Evolutionary conservation across 2,888 invertebrate genomes (phyloP), one percentile per base, ranked within the genome.

Genomic region (Sesia bembeciformis): DNA sequence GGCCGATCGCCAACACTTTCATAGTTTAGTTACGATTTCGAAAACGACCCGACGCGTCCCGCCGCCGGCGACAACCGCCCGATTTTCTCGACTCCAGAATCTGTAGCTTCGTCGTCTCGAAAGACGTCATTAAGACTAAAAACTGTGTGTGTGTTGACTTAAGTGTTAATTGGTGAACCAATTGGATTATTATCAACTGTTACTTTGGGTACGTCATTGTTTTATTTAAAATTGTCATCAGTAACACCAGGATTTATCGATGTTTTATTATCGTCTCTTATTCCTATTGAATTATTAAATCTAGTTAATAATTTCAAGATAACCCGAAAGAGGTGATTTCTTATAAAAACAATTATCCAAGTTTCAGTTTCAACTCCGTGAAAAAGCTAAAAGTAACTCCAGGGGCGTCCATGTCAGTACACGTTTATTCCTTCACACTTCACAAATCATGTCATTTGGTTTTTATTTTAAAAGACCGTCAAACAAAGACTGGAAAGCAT

Each of bases 11-110:
- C 89, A 88, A 87, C 69, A 78, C 80, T 86, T 84, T 83, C 85
- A 81, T 86, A 89, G 88, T 89, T 87, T 89, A 88, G 89, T 88
- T 87, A 87, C 89, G 88, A 89, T 87, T 88, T 84, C 89, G 89
- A 89, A 88, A 89, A 89, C 89, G 89, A 89, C 85, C 89, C 89
- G 89, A 88, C 89, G 87, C 85, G 87, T 88, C 83, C 83, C 86
- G 83, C 85, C 86, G 88, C 88, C 87, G 89, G 86, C 84, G 84
- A 85, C 75, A 74, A 76, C 77, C 69, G 72, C 68, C 78, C 81
- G 81, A 81, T 77, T 78, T 79, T 81, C 79, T 66, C 79, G 80
- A 81, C 78, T 70, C 73, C 78, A 74, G 81, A 81, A 78, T 72
- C 38, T 39, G 67, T 70, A 71, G 65, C 76, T 83, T 81, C 76